phyloP scores from a whole-genome alignment of 2,797 vertebrate species.

The Pagetopsis macropterus region DNA sequence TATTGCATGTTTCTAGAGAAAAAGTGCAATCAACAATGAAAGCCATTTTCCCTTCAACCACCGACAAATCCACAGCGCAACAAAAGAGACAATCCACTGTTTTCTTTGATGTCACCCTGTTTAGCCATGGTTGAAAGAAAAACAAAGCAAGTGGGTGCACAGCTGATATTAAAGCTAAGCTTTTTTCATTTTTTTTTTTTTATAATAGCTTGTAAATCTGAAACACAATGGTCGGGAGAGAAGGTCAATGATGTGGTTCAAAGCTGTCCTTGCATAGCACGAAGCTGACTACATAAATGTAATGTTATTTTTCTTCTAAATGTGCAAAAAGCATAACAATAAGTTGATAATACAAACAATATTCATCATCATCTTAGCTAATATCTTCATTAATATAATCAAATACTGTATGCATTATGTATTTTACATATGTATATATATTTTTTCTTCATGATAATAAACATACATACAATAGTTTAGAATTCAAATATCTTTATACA shows the following conservation, averaged over 20 bases:
- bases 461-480: slow-evolving; percentile 83
- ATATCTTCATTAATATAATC: slow-evolving; percentile 87
- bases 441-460: slow-evolving; percentile 89
- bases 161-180: slow-evolving; percentile 89
- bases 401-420: slow-evolving; percentile 83
- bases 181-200: slow-evolving; percentile 68
- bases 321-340: slow-evolving; percentile 98
- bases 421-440: slow-evolving; percentile 88
- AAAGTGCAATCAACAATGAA: slow-evolving; percentile 91
- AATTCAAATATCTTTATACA: slow-evolving; percentile 82
- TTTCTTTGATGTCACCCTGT: slow-evolving; percentile 76
- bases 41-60: slow-evolving; percentile 86
- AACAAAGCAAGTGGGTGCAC: slow-evolving; percentile 83
- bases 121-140: slow-evolving; percentile 66
- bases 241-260: slow-evolving; percentile 86
- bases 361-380: slow-evolving; percentile 82
- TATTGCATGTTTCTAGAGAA: slow-evolving; percentile 93
- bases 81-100: slow-evolving; percentile 67
- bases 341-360: slow-evolving; percentile 89
- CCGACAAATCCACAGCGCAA: slow-evolving; percentile 83
- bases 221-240: slow-evolving; percentile 73
- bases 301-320: slow-evolving; percentile 90
- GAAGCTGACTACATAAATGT: slow-evolving; percentile 93
- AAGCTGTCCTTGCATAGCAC: slow-evolving; percentile 98
- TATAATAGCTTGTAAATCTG: slow-evolving; percentile 82